These are phyloP conservation scores for Saccostrea echinata DNA, from an alignment of 1,140 invertebrate species.

Conservation along the genomic window DNA sequence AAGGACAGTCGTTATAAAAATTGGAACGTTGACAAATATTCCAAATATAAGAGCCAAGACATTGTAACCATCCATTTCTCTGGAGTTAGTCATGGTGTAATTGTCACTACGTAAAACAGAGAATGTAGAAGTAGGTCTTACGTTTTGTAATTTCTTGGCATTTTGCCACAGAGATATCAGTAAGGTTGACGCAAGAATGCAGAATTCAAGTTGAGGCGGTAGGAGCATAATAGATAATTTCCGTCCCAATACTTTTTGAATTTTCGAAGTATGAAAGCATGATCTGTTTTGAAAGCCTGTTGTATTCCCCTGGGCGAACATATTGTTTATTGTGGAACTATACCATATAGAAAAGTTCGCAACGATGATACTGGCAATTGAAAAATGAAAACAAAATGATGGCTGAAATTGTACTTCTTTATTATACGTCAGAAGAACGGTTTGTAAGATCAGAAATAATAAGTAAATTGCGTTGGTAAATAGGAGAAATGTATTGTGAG, in stretches of 20 bases:
- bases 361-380: not conserved
- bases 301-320: not conserved
- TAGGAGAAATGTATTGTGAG: not conserved
- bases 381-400: not conserved
- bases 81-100: not conserved
- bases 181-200: constrained; percentile 6
- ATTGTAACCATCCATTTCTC: not conserved
- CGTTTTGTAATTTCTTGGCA: not conserved
- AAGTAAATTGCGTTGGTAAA: not conserved
- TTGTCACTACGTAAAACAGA: not conserved
- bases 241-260: not conserved
- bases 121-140: not conserved
- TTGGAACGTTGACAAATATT: not conserved
- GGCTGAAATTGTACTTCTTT: not conserved
- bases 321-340: not conserved
- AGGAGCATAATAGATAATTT: not conserved
- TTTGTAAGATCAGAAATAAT: not conserved
- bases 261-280: not conserved
- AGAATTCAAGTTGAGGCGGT: not conserved
- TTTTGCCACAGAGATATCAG: constrained; percentile 9
- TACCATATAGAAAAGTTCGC: not conserved
- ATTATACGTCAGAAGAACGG: not conserved
- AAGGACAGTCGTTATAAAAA: not conserved
- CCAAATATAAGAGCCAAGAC: not conserved
- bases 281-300: not conserved